phyloP scores from a whole-genome alignment of 2,113 vertebrate species.

The Sander vitreus region DNA sequence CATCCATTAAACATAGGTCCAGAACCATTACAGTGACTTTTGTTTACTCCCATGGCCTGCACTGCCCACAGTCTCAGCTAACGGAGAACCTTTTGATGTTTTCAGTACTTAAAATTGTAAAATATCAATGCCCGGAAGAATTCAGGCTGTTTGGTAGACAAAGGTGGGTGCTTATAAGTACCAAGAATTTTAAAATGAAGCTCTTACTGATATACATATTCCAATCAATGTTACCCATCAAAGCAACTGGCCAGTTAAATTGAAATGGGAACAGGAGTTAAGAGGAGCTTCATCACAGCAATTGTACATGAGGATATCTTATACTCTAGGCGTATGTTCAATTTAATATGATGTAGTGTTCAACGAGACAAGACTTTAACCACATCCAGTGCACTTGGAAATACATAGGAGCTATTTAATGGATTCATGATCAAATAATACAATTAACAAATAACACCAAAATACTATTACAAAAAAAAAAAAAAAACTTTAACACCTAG shows the following conservation, averaged over 20 bases:
- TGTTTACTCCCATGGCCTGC: neutral
- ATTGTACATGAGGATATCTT: neutral
- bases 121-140: neutral
- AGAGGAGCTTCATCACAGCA: neutral
- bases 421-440: neutral
- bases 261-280: constrained; percentile 13
- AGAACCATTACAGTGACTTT: neutral
- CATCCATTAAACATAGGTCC: neutral
- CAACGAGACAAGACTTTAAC: neutral
- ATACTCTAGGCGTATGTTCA: neutral
- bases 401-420: neutral
- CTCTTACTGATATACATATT: neutral
- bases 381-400: neutral
- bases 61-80: neutral
- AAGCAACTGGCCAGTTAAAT: neutral
- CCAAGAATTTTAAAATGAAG: constrained; percentile 5
- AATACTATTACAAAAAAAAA: neutral
- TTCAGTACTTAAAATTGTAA: neutral
- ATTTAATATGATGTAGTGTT: constrained; percentile 11
- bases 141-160: neutral
- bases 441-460: neutral
- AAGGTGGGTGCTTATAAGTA: neutral
- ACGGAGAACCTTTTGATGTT: neutral
- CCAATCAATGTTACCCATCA: neutral
- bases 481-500: neutral